phyloP scores from a whole-genome alignment of 2,113 vertebrate species.

The Caracal caracal region DNA sequence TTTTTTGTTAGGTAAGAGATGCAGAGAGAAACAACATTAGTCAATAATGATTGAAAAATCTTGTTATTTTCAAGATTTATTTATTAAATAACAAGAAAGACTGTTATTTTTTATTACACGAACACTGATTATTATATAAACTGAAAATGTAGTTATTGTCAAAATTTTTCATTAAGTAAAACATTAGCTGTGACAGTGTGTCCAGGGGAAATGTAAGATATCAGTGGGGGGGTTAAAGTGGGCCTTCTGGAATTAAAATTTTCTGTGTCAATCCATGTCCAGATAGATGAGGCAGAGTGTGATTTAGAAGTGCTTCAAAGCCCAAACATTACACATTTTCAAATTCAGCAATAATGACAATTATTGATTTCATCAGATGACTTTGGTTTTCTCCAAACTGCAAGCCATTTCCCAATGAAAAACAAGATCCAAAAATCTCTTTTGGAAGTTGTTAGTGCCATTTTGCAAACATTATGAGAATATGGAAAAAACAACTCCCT shows the following conservation, averaged over 20 bases:
- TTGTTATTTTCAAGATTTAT: background rate
- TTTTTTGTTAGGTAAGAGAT: background rate
- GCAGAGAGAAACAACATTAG: background rate
- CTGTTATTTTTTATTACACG: background rate
- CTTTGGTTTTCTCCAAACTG: background rate
- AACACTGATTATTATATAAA: background rate
- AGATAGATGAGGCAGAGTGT: background rate
- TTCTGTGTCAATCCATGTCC: background rate
- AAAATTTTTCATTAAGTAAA: slow-evolving; percentile 11
- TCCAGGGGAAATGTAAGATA: background rate
- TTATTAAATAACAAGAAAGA: background rate
- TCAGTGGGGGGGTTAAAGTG: background rate
- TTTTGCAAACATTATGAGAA: slow-evolving; percentile 64
- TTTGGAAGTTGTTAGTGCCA: background rate
- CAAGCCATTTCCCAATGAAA: background rate
- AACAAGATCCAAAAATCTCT: background rate
- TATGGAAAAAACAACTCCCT: slow-evolving; percentile 24
- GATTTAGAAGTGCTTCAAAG: background rate
- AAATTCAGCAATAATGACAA: background rate
- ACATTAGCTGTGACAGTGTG: background rate
- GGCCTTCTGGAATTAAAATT: background rate
- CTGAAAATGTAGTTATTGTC: background rate
- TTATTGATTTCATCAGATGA: background rate
- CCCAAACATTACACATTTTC: background rate
- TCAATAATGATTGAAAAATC: background rate